Conservation (phyloP, 2,113 vertebrate species). For the Ovis aries region DNA sequence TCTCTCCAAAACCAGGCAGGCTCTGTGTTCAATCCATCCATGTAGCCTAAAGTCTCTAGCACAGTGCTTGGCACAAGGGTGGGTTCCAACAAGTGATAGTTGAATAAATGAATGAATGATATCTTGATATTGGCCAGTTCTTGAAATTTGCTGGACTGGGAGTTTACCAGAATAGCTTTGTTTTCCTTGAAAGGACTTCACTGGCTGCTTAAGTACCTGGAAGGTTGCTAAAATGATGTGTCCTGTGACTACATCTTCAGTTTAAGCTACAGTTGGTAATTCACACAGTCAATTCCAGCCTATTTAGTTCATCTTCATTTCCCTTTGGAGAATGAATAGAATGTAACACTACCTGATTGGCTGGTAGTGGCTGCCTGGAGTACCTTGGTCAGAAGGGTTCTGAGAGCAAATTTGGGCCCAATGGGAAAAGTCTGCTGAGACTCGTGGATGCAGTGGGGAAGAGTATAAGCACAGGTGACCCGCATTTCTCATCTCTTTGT, state of each 20-base stretch:
- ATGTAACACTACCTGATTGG: not conserved
- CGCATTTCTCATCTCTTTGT: not conserved
- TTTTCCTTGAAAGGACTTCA: not conserved
- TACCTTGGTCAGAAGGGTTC: not conserved
- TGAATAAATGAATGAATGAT: not conserved
- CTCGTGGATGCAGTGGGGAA: not conserved
- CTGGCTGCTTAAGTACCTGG: not conserved
- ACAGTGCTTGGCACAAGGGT: not conserved
- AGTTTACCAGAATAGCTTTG: not conserved
- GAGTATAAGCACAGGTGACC: not conserved
- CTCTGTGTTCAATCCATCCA: not conserved
- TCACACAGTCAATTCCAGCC: not conserved
- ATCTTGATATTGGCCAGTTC: not conserved
- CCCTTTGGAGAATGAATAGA: not conserved
- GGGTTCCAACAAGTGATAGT: not conserved
- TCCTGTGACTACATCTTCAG: not conserved
- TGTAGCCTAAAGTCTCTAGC: not conserved
- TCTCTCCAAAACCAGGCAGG: not conserved
- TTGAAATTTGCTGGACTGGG: not conserved
- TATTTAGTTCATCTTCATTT: not conserved
- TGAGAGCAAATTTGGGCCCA: not conserved
- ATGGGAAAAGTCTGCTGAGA: not conserved
- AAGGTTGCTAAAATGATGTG: not conserved
- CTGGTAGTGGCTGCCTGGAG: not conserved
- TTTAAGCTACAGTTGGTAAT: not conserved